Evolutionary conservation across 2,113 vertebrate genomes (phyloP).

Genomic region (Thunnus maccoyii): DNA sequence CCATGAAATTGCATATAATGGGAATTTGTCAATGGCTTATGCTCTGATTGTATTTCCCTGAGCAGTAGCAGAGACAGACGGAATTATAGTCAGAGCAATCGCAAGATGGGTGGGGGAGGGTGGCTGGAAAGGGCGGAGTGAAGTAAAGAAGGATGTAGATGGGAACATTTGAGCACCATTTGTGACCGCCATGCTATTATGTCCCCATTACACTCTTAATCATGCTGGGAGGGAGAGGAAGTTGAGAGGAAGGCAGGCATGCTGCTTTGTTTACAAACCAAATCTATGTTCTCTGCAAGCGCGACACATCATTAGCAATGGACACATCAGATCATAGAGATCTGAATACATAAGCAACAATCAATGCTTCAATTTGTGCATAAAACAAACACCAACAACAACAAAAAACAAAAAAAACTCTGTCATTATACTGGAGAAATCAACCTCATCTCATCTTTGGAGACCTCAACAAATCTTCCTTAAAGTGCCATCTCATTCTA

Average conservation of each 20-base stretch:
- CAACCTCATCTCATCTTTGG: background rate
- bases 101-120: background rate
- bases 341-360: slow-evolving; percentile 43
- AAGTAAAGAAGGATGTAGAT: background rate
- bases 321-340: slow-evolving; percentile 44
- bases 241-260: slow-evolving; percentile 19
- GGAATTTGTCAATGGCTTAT: slow-evolving; percentile 74
- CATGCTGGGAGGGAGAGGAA: slow-evolving; percentile 33
- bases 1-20: slow-evolving; percentile 80
- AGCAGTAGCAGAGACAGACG: slow-evolving; percentile 52
- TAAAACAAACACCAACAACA: background rate
- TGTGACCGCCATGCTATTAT: slow-evolving; percentile 56
- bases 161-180: slow-evolving; percentile 40
- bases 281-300: slow-evolving; percentile 47
- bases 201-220: slow-evolving; percentile 63
- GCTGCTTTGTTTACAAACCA: slow-evolving; percentile 63
- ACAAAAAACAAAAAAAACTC: slow-evolving; percentile 16
- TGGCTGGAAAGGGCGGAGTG: background rate
- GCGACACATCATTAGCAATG: slow-evolving; percentile 43
- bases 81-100: slow-evolving; percentile 43
- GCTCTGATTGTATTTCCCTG: slow-evolving; percentile 73
- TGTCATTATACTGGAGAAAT: background rate
- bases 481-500: slow-evolving; percentile 2
- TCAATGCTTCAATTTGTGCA: slow-evolving; percentile 25
- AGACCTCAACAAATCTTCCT: slow-evolving; percentile 12